Evolutionary conservation across 1,140 invertebrate genomes (phyloP).

Genomic region (Diuraphis noxia): DNA sequence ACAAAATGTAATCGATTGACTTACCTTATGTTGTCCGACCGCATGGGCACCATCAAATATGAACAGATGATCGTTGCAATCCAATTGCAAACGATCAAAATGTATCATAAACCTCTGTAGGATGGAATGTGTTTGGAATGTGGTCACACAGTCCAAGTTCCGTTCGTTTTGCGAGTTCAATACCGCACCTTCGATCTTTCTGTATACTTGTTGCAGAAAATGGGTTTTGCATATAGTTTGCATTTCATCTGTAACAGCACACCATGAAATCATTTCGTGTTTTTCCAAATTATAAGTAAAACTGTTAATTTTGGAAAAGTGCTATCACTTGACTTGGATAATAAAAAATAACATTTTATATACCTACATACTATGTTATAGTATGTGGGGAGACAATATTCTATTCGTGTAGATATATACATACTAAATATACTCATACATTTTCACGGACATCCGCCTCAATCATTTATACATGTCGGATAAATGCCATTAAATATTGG

Average conservation of each 20-base stretch:
- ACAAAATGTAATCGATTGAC: constrained; percentile 42
- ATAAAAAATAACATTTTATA: neutral
- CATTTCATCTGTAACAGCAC: constrained; percentile 79
- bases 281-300: neutral
- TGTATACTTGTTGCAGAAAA: constrained; percentile 81
- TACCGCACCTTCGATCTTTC: constrained; percentile 88
- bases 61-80: constrained; percentile 91
- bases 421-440: neutral
- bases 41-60: constrained; percentile 91
- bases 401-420: neutral
- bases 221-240: constrained; percentile 82
- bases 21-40: constrained; percentile 82
- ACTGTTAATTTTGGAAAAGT: neutral
- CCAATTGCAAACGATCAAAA: constrained; percentile 78
- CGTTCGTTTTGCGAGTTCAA: constrained; percentile 84
- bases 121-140: constrained; percentile 91
- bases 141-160: constrained; percentile 86
- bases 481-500: neutral
- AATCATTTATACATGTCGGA: neutral
- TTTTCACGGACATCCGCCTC: neutral
- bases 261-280: neutral
- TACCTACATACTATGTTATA: too few species aligned
- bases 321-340: neutral
- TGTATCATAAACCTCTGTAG: constrained; percentile 90
- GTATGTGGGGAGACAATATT: too few species aligned